Evolutionary conservation across 53 echinoderm and acorn worm species (phyloP).

Genomic region (Patiria pectinifera): DNA sequence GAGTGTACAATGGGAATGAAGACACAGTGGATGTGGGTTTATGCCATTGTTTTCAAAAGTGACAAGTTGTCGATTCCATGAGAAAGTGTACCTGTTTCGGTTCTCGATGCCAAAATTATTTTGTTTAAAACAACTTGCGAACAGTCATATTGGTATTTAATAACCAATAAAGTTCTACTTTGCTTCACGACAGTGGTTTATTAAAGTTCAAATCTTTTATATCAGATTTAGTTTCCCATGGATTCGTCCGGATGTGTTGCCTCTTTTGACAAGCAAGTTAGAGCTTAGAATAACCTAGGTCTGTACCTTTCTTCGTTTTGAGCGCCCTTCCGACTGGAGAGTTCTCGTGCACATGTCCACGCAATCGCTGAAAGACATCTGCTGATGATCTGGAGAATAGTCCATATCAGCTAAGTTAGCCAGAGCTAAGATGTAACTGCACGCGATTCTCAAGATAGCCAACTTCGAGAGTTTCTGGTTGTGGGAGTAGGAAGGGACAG

Average conservation of each 20-base stretch:
- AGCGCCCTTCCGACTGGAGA: conserved; percentile 90
- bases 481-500: conserved; percentile 98
- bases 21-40: too few species aligned
- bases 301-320: conserved; percentile 90
- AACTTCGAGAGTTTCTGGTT: conserved; percentile 99
- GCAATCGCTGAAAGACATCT: conserved; percentile 90
- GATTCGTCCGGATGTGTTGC: not conserved
- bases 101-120: too few species aligned
- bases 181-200: too few species aligned
- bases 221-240: not conserved
- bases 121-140: not conserved
- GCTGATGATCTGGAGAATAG: conserved; percentile 76
- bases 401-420: conserved; percentile 91
- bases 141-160: too few species aligned
- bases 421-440: conserved; percentile 96
- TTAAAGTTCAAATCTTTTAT: too few species aligned
- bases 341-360: conserved; percentile 95
- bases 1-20: too few species aligned
- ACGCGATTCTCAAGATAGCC: conserved; percentile 94
- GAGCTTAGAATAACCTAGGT: not conserved
- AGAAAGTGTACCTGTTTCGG: too few species aligned
- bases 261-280: not conserved
- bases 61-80: too few species aligned
- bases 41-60: too few species aligned
- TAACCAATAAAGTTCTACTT: too few species aligned